Conservation (phyloP, 2,888 invertebrate genomes). For the Acanthosoma haemorrhoidale region DNA sequence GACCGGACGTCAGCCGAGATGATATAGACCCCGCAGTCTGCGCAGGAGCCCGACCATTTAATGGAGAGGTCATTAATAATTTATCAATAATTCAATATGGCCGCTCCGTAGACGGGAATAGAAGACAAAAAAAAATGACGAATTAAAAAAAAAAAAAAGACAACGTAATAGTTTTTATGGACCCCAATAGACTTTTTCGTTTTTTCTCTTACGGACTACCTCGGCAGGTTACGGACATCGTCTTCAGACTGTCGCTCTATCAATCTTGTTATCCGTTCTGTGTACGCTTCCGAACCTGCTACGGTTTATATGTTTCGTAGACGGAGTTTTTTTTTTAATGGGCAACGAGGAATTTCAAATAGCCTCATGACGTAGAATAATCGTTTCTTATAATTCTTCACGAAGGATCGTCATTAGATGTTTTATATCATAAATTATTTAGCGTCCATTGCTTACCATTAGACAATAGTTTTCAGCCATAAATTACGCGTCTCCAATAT, state of each 20-base stretch:
- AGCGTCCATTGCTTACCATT: too few species aligned
- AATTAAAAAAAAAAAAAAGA: not conserved
- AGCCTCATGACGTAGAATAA: too few species aligned
- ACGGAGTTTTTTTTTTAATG: not conserved
- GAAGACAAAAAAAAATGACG: not conserved
- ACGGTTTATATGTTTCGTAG: not conserved
- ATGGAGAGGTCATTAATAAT: not conserved
- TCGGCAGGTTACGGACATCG: not conserved
- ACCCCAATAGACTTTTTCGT: not conserved
- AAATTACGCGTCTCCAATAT: too few species aligned
- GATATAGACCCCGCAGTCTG: not conserved
- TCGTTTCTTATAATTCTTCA: too few species aligned
- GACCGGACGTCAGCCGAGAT: not conserved
- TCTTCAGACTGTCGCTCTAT: not conserved
- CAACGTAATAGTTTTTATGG: not conserved
- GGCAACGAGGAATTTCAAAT: not conserved
- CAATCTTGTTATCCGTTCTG: not conserved
- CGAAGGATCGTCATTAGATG: too few species aligned
- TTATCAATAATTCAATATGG: slow-evolving; percentile 7
- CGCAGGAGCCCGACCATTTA: not conserved
- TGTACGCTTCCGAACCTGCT: too few species aligned
- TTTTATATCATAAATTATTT: too few species aligned
- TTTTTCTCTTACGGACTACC: not conserved
- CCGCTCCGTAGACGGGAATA: not conserved
- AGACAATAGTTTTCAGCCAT: too few species aligned